Percentiles rank a stretch among this genome's conserved stretches.
phyloP scores from a whole-genome alignment of 2,888 invertebrate genomes.

The Pristionchus entomophagus region DNA sequence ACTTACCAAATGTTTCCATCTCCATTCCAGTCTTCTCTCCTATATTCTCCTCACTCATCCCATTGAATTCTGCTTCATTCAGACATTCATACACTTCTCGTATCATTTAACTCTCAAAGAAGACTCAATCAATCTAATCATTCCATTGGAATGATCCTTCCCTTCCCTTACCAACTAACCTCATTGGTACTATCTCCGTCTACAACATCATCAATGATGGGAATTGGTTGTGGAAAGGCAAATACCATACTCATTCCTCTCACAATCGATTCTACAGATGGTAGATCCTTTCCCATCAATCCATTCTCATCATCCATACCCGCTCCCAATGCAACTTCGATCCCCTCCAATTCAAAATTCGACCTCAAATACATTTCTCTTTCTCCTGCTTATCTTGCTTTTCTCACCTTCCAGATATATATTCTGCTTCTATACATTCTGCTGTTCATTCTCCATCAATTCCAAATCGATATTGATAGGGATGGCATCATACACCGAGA shows the following conservation, averaged over 20 bases:
- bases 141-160: no score
- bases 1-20: not conserved
- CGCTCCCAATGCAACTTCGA: conserved; percentile 50
- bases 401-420: conserved; percentile 62
- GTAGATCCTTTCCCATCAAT: not conserved
- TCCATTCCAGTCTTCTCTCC: not conserved
- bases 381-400: not conserved
- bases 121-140: not conserved
- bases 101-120: not conserved
- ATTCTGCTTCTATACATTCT: conserved; percentile 66
- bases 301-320: not conserved
- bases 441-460: not conserved
- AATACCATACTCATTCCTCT: not conserved
- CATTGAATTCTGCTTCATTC: not conserved
- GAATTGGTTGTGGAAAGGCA: not conserved
- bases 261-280: not conserved
- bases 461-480: conserved; percentile 54
- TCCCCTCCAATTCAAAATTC: conserved; percentile 66
- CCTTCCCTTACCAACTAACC: not conserved
- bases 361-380: conserved; percentile 38
- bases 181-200: not conserved
- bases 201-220: conserved; percentile 15
- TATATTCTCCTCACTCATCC: not conserved
- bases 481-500: conserved; percentile 56
- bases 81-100: conserved; percentile 9